A percentile compares a stretch with the other conserved stretches of the same genome.
Conservation (phyloP, 1,140 invertebrate species). For the Callitettix versicolor region DNA sequence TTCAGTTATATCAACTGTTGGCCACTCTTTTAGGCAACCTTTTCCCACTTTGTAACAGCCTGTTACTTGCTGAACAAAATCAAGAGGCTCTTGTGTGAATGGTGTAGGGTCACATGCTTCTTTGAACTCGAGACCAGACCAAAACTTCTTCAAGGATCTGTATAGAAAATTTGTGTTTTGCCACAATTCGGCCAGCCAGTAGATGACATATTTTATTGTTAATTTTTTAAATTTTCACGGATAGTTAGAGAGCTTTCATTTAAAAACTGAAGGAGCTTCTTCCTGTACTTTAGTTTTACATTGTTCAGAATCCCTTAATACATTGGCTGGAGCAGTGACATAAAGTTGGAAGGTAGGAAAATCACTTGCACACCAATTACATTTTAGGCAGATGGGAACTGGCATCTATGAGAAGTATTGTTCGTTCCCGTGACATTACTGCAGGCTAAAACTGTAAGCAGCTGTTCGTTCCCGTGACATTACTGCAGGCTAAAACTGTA, state of each 20-base stretch:
- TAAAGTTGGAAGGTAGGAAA: too few relatives aligned
- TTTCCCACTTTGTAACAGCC: neutral
- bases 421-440: too few relatives aligned
- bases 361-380: neutral
- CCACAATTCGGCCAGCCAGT: too few relatives aligned
- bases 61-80: neutral
- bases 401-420: neutral
- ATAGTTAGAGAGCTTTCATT: neutral
- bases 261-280: neutral
- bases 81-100: neutral
- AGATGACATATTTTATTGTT: neutral
- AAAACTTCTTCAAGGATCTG: too few relatives aligned
- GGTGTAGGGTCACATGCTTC: neutral
- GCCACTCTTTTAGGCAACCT: too few relatives aligned
- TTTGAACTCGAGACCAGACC: too few relatives aligned
- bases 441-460: too few relatives aligned
- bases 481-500: too few relatives aligned
- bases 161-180: neutral
- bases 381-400: neutral
- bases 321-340: too few relatives aligned
- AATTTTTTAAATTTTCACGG: neutral
- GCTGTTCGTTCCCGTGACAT: too few relatives aligned
- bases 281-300: neutral
- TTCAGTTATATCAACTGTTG: too few relatives aligned
- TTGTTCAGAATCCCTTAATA: neutral